Percentiles rank a stretch among this genome's conserved stretches.
Evolutionary conservation across 2,113 vertebrate species (phyloP).

Genomic region (Eonycteris spelaea): DNA sequence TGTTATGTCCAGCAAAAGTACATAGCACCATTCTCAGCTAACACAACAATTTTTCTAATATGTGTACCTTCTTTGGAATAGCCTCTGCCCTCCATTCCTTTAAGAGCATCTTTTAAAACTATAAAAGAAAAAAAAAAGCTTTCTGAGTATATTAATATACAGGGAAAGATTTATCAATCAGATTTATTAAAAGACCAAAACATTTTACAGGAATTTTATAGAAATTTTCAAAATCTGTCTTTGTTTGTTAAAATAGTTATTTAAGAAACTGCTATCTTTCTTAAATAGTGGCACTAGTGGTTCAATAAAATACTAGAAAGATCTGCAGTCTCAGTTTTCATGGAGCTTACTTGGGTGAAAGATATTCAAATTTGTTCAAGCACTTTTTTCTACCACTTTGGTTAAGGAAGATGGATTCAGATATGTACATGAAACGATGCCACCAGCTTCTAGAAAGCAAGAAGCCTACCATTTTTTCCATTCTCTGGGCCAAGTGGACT

Average conservation of each 20-base stretch:
- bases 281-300: neutral
- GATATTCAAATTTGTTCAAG: neutral
- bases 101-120: neutral
- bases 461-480: constrained; percentile 11
- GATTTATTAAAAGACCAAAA: neutral
- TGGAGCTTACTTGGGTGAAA: neutral
- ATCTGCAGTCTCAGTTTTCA: neutral
- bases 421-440: neutral
- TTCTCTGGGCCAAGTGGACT: neutral
- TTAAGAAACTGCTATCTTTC: neutral
- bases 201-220: neutral
- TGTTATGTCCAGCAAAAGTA: neutral
- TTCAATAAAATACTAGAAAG: neutral
- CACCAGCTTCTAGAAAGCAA: neutral
- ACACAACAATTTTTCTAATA: neutral
- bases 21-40: neutral
- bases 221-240: neutral
- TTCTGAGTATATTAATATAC: neutral
- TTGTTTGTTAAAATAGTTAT: neutral
- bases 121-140: neutral
- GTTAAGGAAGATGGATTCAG: neutral
- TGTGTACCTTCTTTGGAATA: neutral
- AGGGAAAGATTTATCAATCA: neutral
- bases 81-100: neutral
- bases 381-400: neutral